Conservation (phyloP, 1,140 invertebrate species). For the Conus ventricosus region DNA sequence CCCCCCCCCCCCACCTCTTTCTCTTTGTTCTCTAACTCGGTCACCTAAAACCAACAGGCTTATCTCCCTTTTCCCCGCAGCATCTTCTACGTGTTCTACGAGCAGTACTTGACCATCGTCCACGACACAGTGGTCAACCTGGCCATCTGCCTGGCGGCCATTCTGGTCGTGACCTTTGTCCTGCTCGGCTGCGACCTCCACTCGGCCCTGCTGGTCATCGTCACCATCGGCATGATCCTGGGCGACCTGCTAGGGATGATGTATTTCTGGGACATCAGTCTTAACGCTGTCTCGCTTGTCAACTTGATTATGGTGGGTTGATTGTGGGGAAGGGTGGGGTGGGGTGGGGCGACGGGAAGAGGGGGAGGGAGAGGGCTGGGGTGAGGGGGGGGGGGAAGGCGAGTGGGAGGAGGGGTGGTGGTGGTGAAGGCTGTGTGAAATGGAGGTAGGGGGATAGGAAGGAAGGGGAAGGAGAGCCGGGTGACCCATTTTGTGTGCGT, state of each 20-base stretch:
- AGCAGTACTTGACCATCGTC: constrained; percentile 95
- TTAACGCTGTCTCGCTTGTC: constrained; percentile 95
- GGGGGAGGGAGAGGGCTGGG: too few species aligned
- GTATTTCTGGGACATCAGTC: constrained; percentile 91
- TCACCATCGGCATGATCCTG: constrained; percentile 88
- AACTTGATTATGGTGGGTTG: constrained; percentile 93
- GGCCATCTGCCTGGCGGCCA: constrained; percentile 83
- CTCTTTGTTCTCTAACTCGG: too few species aligned
- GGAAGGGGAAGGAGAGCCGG: too few species aligned
- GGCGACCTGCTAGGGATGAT: constrained; percentile 90
- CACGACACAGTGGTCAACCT: constrained; percentile 85
- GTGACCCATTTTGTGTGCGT: too few species aligned
- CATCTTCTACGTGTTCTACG: constrained; percentile 94
- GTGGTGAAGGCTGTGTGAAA: too few species aligned
- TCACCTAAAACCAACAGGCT: not conserved
- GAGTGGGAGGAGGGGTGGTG: too few species aligned
- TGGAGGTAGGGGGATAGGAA: too few species aligned
- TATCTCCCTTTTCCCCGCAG: constrained; percentile 73
- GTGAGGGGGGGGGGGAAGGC: too few species aligned
- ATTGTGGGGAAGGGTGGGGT: not conserved
- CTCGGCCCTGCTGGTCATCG: constrained; percentile 84
- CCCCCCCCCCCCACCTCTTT: too few species aligned
- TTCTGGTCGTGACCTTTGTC: constrained; percentile 87
- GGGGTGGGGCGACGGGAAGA: too few species aligned
- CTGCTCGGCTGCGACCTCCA: constrained; percentile 90